phyloP scores from a whole-genome alignment of 2,797 vertebrate genomes.

The Thaleichthys pacificus region DNA sequence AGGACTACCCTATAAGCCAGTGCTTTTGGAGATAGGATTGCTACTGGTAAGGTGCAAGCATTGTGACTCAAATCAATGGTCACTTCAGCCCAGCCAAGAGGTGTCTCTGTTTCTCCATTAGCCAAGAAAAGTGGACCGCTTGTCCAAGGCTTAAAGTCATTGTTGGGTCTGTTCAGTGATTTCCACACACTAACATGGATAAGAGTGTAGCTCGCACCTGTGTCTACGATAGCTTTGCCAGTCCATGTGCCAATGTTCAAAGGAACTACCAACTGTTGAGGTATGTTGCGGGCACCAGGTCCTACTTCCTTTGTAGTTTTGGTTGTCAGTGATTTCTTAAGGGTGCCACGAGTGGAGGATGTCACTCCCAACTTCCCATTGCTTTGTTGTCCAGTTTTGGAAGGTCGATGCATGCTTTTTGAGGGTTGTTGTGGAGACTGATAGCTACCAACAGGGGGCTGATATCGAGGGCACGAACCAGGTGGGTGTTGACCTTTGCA shows the following conservation, averaged over 20 bases:
- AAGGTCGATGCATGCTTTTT: neutral
- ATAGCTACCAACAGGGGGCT: too few relatives aligned
- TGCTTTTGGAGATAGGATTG: neutral
- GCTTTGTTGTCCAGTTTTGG: neutral
- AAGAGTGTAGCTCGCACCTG: conserved; percentile 8
- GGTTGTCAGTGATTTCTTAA: too few relatives aligned
- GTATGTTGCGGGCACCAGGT: too few relatives aligned
- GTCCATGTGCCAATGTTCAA: neutral
- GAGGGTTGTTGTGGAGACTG: too few relatives aligned
- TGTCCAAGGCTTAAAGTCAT: neutral
- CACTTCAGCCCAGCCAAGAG: neutral
- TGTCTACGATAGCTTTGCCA: conserved; percentile 24
- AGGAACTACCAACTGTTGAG: conserved; percentile 4
- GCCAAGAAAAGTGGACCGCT: neutral
- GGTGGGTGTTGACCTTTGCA: neutral
- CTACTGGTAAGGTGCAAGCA: neutral
- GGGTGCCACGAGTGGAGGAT: neutral
- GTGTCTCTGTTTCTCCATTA: neutral
- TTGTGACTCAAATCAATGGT: neutral
- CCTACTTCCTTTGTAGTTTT: too few relatives aligned
- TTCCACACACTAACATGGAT: neutral
- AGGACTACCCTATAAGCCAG: conserved; percentile 4
- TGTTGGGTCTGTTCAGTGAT: neutral
- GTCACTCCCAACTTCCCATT: neutral
- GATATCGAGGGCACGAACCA: neutral